phyloP scores from a whole-genome alignment of 2,113 vertebrate genomes.

The Lepidothrix coronata region DNA sequence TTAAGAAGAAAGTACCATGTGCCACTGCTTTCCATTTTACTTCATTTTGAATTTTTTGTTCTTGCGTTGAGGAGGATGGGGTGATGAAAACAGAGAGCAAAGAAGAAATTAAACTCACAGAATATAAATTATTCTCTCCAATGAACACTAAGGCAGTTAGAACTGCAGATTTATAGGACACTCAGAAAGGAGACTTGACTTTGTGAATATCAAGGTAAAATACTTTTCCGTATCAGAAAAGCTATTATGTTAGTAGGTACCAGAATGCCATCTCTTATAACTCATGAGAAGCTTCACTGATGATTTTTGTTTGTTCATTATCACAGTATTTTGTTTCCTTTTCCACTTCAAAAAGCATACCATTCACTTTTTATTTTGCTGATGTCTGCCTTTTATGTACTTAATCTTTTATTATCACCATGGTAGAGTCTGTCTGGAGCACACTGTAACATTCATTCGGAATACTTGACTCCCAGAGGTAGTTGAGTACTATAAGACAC shows the following conservation, averaged over 20 bases:
- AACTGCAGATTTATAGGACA: not conserved
- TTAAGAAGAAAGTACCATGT: not conserved
- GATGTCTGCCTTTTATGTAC: not conserved
- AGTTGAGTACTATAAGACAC: not conserved
- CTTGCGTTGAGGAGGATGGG: not conserved
- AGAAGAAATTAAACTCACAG: not conserved
- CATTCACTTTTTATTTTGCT: not conserved
- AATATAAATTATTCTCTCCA: not conserved
- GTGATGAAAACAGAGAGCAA: not conserved
- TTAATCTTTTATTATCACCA: not conserved
- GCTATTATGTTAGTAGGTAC: not conserved
- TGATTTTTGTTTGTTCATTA: not conserved
- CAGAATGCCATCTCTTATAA: not conserved
- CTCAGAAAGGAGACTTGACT: not conserved
- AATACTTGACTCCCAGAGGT: not conserved
- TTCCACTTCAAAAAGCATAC: not conserved
- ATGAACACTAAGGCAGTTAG: not conserved
- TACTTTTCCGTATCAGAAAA: not conserved
- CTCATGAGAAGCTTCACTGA: not conserved
- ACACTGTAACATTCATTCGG: not conserved
- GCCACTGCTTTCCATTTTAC: not conserved
- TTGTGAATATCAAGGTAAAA: not conserved
- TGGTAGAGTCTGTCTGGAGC: not conserved
- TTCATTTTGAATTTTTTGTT: not conserved
- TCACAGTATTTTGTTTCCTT: not conserved